A percentile compares a stretch with the other conserved stretches of the same genome.
Conservation (phyloP, 2,113 vertebrate genomes). For the Eonycteris spelaea region DNA sequence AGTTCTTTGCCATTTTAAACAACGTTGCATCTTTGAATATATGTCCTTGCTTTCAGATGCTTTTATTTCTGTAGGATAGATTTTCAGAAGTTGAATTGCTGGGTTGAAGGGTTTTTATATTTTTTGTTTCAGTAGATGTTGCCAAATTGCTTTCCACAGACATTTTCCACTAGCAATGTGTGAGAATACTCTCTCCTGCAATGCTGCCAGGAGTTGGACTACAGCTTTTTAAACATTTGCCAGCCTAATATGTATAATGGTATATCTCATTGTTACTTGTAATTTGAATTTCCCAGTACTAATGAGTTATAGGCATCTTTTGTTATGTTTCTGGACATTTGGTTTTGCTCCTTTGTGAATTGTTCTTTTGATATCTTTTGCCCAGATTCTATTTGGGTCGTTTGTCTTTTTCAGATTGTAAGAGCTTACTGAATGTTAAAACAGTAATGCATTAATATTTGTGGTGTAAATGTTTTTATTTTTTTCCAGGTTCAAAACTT, state of each 20-base stretch:
- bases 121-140: conserved; percentile 25
- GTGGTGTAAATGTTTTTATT: neutral
- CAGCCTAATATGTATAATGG: neutral
- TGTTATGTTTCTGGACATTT: neutral
- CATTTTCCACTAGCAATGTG: neutral
- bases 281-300: neutral
- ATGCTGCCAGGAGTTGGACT: neutral
- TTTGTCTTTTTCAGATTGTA: neutral
- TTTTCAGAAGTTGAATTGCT: neutral
- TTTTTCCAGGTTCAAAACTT: neutral
- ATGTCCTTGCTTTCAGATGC: neutral
- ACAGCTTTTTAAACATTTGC: neutral
- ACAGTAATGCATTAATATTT: neutral
- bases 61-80: conserved; percentile 31
- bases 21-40: neutral
- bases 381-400: neutral
- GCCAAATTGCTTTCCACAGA: conserved; percentile 9
- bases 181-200: neutral
- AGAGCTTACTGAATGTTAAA: neutral
- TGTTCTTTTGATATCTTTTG: neutral
- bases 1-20: conserved; percentile 15
- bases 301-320: neutral
- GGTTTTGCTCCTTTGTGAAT: neutral
- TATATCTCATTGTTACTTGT: neutral
- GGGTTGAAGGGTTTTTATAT: neutral